Evolutionary conservation across 2,113 vertebrate genomes (phyloP).

Genomic region (Cnemophilus loriae): DNA sequence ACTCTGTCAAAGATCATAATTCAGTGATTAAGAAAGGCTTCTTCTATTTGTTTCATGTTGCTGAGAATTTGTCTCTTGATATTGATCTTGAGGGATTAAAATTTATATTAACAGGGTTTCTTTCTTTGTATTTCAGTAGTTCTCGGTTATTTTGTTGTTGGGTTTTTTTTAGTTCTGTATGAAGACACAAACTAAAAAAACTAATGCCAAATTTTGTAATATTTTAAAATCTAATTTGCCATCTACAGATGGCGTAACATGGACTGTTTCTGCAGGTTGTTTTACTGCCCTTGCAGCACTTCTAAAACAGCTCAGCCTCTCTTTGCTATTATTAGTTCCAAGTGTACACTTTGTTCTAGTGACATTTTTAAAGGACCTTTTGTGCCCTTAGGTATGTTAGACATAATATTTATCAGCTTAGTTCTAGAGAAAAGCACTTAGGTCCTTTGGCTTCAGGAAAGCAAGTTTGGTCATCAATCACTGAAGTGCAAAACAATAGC

Average conservation of each 20-base stretch:
- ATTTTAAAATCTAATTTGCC: not conserved
- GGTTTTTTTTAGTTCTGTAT: not conserved
- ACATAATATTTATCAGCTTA: constrained; percentile 58
- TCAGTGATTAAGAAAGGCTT: not conserved
- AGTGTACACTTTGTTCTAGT: constrained; percentile 6
- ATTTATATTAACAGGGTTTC: not conserved
- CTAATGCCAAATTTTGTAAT: not conserved
- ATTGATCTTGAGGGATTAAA: not conserved
- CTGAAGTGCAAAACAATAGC: not conserved
- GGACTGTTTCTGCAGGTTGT: not conserved
- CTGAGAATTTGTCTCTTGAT: not conserved
- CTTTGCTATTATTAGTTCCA: constrained; percentile 29
- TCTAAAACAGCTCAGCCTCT: constrained; percentile 18
- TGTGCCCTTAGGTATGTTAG: constrained; percentile 38
- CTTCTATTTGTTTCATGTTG: not conserved
- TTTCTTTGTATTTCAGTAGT: not conserved
- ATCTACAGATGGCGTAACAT: not conserved
- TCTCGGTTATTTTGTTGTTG: not conserved
- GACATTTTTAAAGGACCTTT: constrained; percentile 37
- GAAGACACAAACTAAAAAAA: not conserved
- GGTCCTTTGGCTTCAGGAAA: constrained; percentile 42
- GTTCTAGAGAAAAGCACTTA: constrained; percentile 28
- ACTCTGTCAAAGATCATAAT: not conserved
- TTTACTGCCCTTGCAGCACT: not conserved
- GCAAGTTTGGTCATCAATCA: constrained; percentile 38